Conservation (phyloP, 37 sponge, comb jelly and placozoan species). For the Halichondria panicea region DNA sequence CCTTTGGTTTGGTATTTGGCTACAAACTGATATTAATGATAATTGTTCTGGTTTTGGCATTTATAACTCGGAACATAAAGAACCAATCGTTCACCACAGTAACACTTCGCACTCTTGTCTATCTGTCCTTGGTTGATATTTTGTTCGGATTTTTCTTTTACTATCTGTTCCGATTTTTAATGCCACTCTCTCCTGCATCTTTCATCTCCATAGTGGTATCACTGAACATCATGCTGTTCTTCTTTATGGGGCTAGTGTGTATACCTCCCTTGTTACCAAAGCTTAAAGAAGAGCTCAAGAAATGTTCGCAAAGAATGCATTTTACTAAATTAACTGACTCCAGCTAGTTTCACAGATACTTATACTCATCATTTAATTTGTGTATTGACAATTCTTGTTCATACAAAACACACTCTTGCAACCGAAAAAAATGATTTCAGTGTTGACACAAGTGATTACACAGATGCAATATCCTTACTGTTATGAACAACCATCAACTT, state of each 20-base stretch:
- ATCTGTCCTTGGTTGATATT: background rate
- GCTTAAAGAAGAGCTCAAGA: background rate
- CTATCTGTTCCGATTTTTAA: background rate
- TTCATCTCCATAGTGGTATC: background rate
- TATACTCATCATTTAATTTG: too few relatives aligned
- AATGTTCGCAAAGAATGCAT: too few relatives aligned
- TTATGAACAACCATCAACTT: too few relatives aligned
- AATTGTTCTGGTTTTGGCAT: background rate
- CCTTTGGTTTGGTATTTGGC: background rate
- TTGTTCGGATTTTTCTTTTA: background rate
- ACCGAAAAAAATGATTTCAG: too few relatives aligned
- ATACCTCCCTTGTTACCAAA: slow-evolving; percentile 9
- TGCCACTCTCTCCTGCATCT: background rate
- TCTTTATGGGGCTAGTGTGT: background rate
- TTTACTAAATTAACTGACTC: too few relatives aligned
- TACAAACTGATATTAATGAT: background rate
- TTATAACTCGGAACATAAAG: slow-evolving; percentile 1
- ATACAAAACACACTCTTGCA: too few relatives aligned
- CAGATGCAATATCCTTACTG: too few relatives aligned
- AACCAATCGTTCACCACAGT: background rate
- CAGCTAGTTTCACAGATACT: too few relatives aligned
- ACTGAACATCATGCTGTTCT: background rate
- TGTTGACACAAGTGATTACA: too few relatives aligned
- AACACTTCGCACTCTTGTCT: background rate
- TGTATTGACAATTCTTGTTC: too few relatives aligned